Evolutionary conservation across 2,113 vertebrate genomes (phyloP).

Genomic region (Tamias sibiricus): DNA sequence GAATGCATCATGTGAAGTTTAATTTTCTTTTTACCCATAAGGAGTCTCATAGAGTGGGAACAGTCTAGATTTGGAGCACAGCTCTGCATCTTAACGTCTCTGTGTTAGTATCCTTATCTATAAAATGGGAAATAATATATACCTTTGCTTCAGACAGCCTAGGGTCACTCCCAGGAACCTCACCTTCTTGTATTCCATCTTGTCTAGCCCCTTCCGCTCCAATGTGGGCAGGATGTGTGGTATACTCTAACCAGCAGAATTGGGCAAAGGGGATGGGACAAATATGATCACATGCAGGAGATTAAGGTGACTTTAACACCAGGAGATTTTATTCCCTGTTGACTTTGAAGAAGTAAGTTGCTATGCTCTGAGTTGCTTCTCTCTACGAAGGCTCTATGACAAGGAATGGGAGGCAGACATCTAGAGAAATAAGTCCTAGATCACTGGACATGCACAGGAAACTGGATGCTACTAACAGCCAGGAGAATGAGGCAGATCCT

Average conservation of each 20-base stretch:
- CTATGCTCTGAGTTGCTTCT: not conserved
- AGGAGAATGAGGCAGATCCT: not conserved
- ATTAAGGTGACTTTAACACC: not conserved
- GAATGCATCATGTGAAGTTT: not conserved
- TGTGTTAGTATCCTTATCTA: not conserved
- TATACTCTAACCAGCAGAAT: not conserved
- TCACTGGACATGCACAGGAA: not conserved
- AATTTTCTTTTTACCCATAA: not conserved
- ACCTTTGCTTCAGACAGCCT: not conserved
- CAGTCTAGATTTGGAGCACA: not conserved
- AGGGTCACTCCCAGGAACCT: not conserved
- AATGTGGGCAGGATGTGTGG: not conserved
- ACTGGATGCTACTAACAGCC: not conserved
- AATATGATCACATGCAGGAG: not conserved
- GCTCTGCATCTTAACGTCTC: not conserved
- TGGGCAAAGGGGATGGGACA: not conserved
- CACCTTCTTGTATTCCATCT: not conserved
- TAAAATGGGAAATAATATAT: not conserved
- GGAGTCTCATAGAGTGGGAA: not conserved
- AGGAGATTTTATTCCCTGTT: not conserved
- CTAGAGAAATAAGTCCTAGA: not conserved
- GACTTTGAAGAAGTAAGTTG: not conserved
- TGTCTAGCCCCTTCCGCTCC: not conserved
- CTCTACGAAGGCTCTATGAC: too few relatives aligned
- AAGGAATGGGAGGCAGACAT: not conserved